Conservation (phyloP, 2,113 vertebrate genomes). For the Saguinus imperator region DNA sequence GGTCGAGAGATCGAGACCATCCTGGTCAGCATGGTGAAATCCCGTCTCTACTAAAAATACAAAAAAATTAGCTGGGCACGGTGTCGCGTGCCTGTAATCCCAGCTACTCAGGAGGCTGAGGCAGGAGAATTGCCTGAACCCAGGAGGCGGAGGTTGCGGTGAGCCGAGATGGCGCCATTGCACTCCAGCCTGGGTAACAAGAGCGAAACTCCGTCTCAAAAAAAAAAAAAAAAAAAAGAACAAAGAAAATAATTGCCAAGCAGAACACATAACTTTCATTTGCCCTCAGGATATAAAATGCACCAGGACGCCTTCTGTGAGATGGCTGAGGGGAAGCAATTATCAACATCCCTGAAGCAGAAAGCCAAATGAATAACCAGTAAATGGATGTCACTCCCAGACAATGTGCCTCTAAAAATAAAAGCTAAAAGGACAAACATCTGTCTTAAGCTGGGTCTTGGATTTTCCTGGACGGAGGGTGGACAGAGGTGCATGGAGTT, state of each 20-base stretch:
- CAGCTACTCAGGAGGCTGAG: no score
- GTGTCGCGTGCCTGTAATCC: no score
- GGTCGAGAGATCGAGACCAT: no score
- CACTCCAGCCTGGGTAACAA: no score
- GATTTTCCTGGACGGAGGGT: background rate
- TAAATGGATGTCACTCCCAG: background rate
- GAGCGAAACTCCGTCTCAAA: no score
- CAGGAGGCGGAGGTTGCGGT: no score
- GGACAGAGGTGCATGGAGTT: background rate
- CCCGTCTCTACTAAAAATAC: no score
- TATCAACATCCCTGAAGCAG: slow-evolving; percentile 45
- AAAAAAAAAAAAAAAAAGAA: no score
- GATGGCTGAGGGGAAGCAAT: slow-evolving; percentile 25
- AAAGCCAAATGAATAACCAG: slow-evolving; percentile 40
- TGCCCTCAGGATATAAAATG: slow-evolving; percentile 55
- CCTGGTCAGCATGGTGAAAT: no score
- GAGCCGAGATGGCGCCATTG: no score
- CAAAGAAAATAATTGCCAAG: slow-evolving; percentile 39
- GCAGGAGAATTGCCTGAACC: no score
- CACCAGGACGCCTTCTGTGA: slow-evolving; percentile 20
- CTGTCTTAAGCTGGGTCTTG: background rate
- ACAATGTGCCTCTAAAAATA: slow-evolving; percentile 38
- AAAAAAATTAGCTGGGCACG: no score
- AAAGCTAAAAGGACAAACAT: slow-evolving; percentile 22
- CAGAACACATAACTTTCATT: background rate